phyloP scores from a whole-genome alignment of 2,797 vertebrate genomes.

The Picus viridis region DNA sequence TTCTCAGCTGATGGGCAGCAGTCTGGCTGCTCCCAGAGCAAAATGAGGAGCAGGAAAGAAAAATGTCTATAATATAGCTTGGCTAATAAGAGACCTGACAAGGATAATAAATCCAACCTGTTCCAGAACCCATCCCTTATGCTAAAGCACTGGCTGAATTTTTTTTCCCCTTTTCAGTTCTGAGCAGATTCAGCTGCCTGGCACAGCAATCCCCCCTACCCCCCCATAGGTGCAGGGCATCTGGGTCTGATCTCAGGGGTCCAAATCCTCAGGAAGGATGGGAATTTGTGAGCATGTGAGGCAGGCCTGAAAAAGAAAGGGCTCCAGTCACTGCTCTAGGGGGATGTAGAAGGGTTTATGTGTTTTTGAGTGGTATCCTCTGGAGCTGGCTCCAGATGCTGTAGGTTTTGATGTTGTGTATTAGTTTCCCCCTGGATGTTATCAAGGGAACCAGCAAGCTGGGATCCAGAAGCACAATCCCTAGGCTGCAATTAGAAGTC shows the following conservation, averaged over 20 bases:
- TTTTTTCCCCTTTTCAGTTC: background rate
- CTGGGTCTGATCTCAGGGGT: background rate
- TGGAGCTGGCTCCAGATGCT: background rate
- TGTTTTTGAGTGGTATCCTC: background rate
- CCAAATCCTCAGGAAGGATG: fast-evolving
- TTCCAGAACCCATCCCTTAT: background rate
- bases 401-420: background rate
- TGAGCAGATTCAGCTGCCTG: background rate
- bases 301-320: background rate
- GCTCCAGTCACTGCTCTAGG: background rate
- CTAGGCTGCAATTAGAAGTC: background rate
- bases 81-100: slow-evolving; percentile 22
- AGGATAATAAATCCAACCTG: slow-evolving; percentile 1
- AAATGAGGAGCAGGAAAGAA: background rate
- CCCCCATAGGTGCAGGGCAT: background rate
- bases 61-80: background rate
- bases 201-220: background rate
- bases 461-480: background rate
- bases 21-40: background rate
- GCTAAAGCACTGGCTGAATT: background rate
- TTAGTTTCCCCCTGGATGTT: background rate
- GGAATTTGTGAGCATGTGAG: fast-evolving
- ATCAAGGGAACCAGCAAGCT: background rate
- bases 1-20: fast-evolving
- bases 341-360: background rate